A percentile compares a stretch with the other conserved stretches of the same genome.
These are phyloP conservation scores for Cossypha caffra DNA, from an alignment of 2,797 vertebrate species.

Conservation along the genomic window DNA sequence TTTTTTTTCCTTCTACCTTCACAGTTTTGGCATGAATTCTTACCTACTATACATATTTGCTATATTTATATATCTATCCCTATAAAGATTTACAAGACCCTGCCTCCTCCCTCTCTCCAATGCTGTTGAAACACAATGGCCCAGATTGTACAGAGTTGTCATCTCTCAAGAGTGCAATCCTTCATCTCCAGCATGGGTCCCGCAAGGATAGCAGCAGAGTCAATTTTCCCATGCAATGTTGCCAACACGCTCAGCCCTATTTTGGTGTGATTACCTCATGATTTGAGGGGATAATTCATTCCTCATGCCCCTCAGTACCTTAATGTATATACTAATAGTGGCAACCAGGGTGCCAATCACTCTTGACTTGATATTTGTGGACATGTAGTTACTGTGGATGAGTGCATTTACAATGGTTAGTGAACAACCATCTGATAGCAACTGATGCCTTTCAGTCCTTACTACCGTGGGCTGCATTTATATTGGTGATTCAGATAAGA, in stretches of 20 bases:
- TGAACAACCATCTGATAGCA: background rate
- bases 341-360: constrained; percentile 59
- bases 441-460: constrained; percentile 18
- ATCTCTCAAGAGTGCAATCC: constrained; percentile 7
- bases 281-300: constrained; percentile 56
- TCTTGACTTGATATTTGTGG: constrained; percentile 49
- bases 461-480: background rate
- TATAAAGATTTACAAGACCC: background rate
- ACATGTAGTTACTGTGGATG: constrained; percentile 33
- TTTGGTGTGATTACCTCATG: constrained; percentile 49
- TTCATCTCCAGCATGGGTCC: constrained; percentile 12
- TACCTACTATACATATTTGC: background rate
- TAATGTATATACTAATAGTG: constrained; percentile 40
- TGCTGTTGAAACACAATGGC: background rate
- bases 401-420: constrained; percentile 39
- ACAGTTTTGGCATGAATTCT: background rate
- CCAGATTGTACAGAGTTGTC: background rate
- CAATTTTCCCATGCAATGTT: constrained; percentile 50
- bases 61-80: background rate
- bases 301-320: constrained; percentile 36
- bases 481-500: constrained; percentile 1
- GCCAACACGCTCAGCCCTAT: constrained; percentile 32
- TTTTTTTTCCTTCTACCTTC: background rate
- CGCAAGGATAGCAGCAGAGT: constrained; percentile 1
- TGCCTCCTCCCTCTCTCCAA: background rate